phyloP scores from a whole-genome alignment of 2,113 vertebrate species.

The Brevimyrus niger region DNA sequence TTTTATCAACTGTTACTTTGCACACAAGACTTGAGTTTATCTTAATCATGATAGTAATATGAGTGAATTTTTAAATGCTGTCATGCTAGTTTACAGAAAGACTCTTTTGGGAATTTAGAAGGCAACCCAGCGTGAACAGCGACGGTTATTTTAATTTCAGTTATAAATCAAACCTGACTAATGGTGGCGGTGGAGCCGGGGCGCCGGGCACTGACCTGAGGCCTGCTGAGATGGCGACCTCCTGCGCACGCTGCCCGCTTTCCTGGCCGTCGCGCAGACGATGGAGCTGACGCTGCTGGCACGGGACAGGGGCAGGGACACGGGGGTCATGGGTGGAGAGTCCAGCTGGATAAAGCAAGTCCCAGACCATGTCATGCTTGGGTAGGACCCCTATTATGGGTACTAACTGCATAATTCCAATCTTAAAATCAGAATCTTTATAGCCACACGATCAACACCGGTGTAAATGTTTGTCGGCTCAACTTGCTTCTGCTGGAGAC shows the following conservation, averaged over 20 bases:
- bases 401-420: background rate
- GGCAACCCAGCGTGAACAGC: background rate
- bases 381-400: background rate
- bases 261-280: conserved; percentile 53
- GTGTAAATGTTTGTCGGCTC: background rate
- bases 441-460: background rate
- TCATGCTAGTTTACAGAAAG: background rate
- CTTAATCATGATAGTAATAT: background rate
- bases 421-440: background rate
- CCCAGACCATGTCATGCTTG: background rate
- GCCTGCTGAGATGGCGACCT: conserved; percentile 61
- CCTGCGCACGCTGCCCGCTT: conserved; percentile 43
- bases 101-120: background rate
- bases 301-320: conserved; percentile 58
- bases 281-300: conserved; percentile 63
- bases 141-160: background rate
- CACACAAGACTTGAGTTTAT: background rate
- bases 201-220: conserved; percentile 39
- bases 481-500: background rate
- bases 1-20: background rate
- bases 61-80: background rate
- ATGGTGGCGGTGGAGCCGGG: background rate
- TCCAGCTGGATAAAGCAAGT: conserved; percentile 50
- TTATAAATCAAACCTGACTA: background rate
- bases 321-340: conserved; percentile 60